Percentiles rank a stretch among this genome's conserved stretches.
Conservation (phyloP, 2,888 invertebrate species). For the Eilema griseolum region DNA sequence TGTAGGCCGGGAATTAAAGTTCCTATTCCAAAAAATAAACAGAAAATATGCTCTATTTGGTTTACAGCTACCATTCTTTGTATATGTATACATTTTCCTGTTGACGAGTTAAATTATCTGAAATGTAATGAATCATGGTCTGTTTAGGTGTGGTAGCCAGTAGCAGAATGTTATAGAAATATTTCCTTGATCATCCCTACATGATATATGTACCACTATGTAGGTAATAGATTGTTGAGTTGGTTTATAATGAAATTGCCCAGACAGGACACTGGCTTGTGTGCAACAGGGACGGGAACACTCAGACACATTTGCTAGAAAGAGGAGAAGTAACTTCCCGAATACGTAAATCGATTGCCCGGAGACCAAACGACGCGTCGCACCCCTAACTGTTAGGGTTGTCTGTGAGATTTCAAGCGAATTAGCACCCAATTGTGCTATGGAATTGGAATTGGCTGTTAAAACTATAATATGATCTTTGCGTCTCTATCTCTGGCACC, state of each 20-base stretch:
- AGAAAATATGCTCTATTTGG: background rate
- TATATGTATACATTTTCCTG: slow-evolving; percentile 55
- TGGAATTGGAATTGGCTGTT: background rate
- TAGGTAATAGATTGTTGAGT: slow-evolving; percentile 36
- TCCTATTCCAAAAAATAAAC: background rate
- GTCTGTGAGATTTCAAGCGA: slow-evolving; percentile 54
- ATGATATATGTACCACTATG: slow-evolving; percentile 7
- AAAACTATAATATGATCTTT: background rate
- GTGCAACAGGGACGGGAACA: slow-evolving; percentile 59
- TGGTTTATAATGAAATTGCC: slow-evolving; percentile 68
- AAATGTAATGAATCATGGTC: slow-evolving; percentile 31
- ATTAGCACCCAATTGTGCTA: slow-evolving; percentile 46
- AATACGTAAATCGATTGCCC: slow-evolving; percentile 80
- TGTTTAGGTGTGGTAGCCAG: background rate
- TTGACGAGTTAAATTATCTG: slow-evolving; percentile 35
- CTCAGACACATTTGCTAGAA: slow-evolving; percentile 57
- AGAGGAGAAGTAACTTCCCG: slow-evolving; percentile 70
- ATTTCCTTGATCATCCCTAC: slow-evolving; percentile 31
- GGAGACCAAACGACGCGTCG: slow-evolving; percentile 63
- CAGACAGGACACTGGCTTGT: slow-evolving; percentile 67
- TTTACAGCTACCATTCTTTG: slow-evolving; percentile 13
- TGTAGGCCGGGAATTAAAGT: background rate
- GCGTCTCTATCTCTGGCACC: background rate
- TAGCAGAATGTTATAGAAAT: slow-evolving; percentile 8
- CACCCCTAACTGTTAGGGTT: slow-evolving; percentile 75